Base-by-base conservation (phyloP, 2,113 vertebrate species). In the Tringa solitaria region DNA sequence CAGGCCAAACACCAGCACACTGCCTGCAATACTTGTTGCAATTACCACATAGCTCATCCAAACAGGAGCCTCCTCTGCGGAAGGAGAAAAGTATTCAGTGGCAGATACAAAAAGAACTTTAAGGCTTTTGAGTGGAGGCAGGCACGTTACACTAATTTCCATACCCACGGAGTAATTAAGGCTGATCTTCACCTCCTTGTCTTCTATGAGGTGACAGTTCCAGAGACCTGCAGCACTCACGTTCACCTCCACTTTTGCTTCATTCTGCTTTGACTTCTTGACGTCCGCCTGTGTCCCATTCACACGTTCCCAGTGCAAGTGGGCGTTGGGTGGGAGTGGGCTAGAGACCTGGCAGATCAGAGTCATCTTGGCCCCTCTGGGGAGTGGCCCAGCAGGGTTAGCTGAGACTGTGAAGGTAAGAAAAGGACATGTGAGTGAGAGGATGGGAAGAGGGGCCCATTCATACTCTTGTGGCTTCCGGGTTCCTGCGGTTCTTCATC, bases 151-250 rank as follows among this genome's bases (percentile, higher is more conserved):
- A 26, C 26, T 72, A 10, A 54, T 78, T 87, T 86, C 78, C 90
- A 56, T 93, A 97, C 96, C 97, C 61, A 96, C 84, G 2, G 1
- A 2, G 61, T 97, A 97, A 18, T 50, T 50, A 77, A 96, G 37
- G 57, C 92, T 97, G 73, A 96, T 90, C 81, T 92, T 95, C 35
- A 6, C 85, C 8, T 73, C 37, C 4, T 69, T 32, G 20, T 33
- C 24, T 92, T 97, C 91, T 11, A 81, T 51, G 64, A 97, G 93
- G 69, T 84, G 59, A 53, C 97, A 97, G 15, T 18, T 92, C 97
- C 96, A 97, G 39, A 87, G 35, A 39, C 96, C 97, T 23, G 77
- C 80, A 73, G 77, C 50, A 23, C 45, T 93, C 54, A 92, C 9
- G 0, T 37, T 76, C 73, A 96, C 56, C 46, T 95, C 93, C 68